Conservation (phyloP, 2,113 vertebrate genomes). For the Vicugna pacos region DNA sequence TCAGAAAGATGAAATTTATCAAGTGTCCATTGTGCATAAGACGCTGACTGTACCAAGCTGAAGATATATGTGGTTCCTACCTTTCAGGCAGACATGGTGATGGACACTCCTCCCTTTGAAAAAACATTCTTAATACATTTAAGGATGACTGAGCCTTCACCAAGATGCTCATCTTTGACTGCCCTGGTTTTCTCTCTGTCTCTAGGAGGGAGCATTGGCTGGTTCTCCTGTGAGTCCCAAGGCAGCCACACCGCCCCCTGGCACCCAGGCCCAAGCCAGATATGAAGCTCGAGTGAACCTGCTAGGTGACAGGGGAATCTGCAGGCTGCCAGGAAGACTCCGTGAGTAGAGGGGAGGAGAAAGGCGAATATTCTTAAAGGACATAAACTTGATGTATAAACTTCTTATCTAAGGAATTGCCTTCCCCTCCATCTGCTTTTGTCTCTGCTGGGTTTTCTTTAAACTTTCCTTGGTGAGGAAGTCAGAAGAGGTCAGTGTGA, state of each 20-base stretch:
- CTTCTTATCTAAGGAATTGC: background rate
- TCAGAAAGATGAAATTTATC: background rate
- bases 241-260: background rate
- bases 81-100: background rate
- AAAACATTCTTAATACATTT: background rate
- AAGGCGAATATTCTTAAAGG: background rate
- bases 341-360: constrained; percentile 85
- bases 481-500: background rate
- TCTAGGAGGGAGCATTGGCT: constrained; percentile 71
- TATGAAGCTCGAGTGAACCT: background rate
- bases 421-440: background rate
- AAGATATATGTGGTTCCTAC: background rate
- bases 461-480: background rate
- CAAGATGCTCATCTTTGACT: background rate
- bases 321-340: constrained; percentile 91
- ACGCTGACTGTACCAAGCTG: background rate
- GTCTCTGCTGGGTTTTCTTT: constrained; percentile 4
- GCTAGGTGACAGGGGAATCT: constrained; percentile 84
- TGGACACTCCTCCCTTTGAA: background rate
- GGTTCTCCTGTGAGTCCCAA: constrained; percentile 4
- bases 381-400: background rate
- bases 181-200: constrained; percentile 7
- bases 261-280: constrained; percentile 26
- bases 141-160: background rate
- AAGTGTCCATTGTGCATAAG: background rate